Percentiles rank a stretch among this genome's conserved stretches.
phyloP scores from a whole-genome alignment of 2,797 vertebrate species.

The Paguma larvata region DNA sequence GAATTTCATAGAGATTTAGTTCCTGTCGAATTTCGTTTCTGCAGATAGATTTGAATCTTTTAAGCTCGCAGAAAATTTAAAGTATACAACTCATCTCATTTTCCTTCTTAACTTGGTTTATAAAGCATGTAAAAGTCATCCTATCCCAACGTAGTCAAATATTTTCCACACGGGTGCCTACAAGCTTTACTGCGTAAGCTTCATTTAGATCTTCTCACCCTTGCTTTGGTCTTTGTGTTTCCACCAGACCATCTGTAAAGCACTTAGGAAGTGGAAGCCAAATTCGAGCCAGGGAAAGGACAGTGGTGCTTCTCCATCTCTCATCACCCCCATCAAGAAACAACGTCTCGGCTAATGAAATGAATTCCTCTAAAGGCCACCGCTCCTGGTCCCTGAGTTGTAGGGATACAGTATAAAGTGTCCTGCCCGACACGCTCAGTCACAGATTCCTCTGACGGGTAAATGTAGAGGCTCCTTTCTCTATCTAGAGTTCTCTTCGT shows the following conservation, averaged over 20 bases:
- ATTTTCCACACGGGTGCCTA: not conserved
- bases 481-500: not conserved
- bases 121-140: not conserved
- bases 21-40: not conserved
- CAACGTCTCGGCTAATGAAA: not conserved
- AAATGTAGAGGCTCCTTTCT: not conserved
- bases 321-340: not conserved
- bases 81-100: not conserved
- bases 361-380: not conserved
- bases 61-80: constrained; percentile 41
- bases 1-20: constrained; percentile 12
- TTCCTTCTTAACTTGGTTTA: not conserved
- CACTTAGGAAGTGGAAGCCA: not conserved
- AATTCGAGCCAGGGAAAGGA: not conserved
- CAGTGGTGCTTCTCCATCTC: not conserved
- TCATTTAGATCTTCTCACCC: not conserved
- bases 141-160: not conserved
- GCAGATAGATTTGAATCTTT: constrained; percentile 11
- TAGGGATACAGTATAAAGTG: not conserved
- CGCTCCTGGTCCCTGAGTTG: not conserved
- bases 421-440: not conserved
- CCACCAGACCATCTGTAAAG: not conserved
- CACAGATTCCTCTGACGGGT: not conserved
- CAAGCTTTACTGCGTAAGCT: not conserved
- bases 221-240: not conserved